Conservation (phyloP, 2,113 vertebrate species). For the Meles meles region DNA sequence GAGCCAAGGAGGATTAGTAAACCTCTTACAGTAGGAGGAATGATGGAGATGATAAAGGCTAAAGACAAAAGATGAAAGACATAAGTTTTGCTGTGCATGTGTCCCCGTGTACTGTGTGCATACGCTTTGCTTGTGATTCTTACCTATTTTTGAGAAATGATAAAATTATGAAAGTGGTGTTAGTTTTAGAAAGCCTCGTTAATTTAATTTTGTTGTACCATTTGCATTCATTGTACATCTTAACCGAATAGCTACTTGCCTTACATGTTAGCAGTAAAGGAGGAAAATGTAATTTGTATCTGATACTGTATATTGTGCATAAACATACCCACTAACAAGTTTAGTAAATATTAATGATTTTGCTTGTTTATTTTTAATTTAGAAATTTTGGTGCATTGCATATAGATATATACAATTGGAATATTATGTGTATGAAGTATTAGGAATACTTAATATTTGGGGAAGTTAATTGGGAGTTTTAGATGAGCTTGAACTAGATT, state of each 20-base stretch:
- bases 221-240: neutral
- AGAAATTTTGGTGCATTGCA: neutral
- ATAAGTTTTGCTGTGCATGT: neutral
- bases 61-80: neutral
- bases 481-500: neutral
- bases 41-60: neutral
- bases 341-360: conserved; percentile 16
- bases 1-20: neutral
- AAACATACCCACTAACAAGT: neutral
- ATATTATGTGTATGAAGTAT: neutral
- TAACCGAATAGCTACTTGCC: neutral
- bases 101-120: neutral
- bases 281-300: neutral
- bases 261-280: neutral
- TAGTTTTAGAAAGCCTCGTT: conserved; percentile 18
- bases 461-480: conserved; percentile 22
- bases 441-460: conserved; percentile 17
- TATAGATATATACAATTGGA: neutral
- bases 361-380: neutral
- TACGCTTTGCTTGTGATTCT: neutral
- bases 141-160: conserved; percentile 4
- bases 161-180: neutral
- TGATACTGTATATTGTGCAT: neutral
- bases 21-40: neutral
- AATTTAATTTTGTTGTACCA: neutral